Evolutionary conservation across 2,888 invertebrate genomes (phyloP).

Genomic region (Nebria salina): DNA sequence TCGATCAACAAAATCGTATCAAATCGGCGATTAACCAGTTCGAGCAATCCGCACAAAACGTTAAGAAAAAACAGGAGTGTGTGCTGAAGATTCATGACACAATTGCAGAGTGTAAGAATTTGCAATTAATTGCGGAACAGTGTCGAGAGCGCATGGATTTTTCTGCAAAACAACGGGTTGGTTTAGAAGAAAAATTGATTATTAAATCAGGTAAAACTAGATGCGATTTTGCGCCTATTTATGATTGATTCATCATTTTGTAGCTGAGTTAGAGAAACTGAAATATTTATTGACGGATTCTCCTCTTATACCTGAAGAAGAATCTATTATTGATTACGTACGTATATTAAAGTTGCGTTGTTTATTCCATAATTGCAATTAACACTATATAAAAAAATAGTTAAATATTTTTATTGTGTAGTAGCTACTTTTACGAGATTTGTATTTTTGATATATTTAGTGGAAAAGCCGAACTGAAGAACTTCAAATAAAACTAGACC

Average conservation of each 20-base stretch:
- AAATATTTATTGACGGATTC: slow-evolving; percentile 45
- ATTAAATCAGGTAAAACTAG: slow-evolving; percentile 49
- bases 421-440: no score
- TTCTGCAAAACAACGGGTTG: slow-evolving; percentile 48
- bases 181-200: slow-evolving; percentile 51
- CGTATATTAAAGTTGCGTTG: background rate
- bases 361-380: no score
- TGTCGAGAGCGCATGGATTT: slow-evolving; percentile 48
- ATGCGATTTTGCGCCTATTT: background rate
- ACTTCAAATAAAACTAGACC: slow-evolving; percentile 46
- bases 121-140: slow-evolving; percentile 49
- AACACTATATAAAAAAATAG: no score
- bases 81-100: slow-evolving; percentile 9
- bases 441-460: slow-evolving; percentile 35
- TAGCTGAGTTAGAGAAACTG: slow-evolving; percentile 50
- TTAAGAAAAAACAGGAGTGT: slow-evolving; percentile 18
- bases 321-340: slow-evolving; percentile 28
- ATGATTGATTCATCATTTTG: slow-evolving; percentile 28
- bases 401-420: no score
- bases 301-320: slow-evolving; percentile 4
- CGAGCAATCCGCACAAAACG: slow-evolving; percentile 26
- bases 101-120: slow-evolving; percentile 48
- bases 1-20: slow-evolving; percentile 51
- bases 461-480: slow-evolving; percentile 49
- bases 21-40: slow-evolving; percentile 50